Evolutionary conservation across 2,888 invertebrate species (phyloP).

Genomic region (Meteorus colon): DNA sequence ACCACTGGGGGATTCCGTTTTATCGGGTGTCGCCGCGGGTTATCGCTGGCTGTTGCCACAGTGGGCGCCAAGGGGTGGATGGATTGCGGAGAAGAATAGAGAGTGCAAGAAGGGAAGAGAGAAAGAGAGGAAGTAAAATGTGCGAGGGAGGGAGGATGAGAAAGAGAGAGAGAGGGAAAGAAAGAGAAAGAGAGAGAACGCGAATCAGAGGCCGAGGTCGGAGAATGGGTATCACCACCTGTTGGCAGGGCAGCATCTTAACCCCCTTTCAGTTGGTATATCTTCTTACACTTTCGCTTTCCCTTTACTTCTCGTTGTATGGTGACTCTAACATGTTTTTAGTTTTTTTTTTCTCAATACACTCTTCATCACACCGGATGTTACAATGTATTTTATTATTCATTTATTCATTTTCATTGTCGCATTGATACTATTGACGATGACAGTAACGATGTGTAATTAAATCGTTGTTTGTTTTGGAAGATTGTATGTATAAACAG

Average conservation of each 20-base stretch:
- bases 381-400: conserved; percentile 32
- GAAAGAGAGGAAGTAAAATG: conserved; percentile 43
- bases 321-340: conserved; percentile 28
- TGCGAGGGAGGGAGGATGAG: conserved; percentile 36
- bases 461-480: not conserved
- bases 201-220: conserved; percentile 48
- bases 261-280: conserved; percentile 60
- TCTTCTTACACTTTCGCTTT: conserved; percentile 50
- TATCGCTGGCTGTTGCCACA: conserved; percentile 70
- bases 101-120: conserved; percentile 46
- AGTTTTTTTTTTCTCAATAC: conserved; percentile 50
- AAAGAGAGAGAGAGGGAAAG: conserved; percentile 45
- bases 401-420: conserved; percentile 33
- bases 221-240: conserved; percentile 71
- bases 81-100: conserved; percentile 43
- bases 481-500: not conserved
- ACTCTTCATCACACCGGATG: conserved; percentile 37
- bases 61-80: conserved; percentile 62
- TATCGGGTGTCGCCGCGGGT: conserved; percentile 74
- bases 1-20: conserved; percentile 65
- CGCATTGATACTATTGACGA: conserved; percentile 29
- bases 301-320: conserved; percentile 16
- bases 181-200: conserved; percentile 43
- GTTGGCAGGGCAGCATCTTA: conserved; percentile 72
- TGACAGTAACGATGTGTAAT: not conserved